Base-by-base conservation (phyloP, 2,888 invertebrate genomes). In the Tetragonula carbonaria region DNA sequence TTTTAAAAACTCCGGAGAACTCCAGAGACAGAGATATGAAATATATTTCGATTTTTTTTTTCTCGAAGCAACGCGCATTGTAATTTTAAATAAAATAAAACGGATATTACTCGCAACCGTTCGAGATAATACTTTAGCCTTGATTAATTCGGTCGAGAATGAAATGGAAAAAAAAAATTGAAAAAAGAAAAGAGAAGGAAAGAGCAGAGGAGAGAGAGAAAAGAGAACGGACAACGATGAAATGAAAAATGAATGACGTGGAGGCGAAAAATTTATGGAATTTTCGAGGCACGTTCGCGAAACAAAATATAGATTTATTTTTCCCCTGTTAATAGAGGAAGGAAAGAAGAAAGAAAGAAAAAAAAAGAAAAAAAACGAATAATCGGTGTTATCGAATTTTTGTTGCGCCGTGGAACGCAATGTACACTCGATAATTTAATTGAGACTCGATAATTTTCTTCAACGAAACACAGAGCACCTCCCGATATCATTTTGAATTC, bases 281-380 rank as follows among this genome's bases (percentile, higher is more conserved):
- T 75, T 77, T 45, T 50, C 80, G 77, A 16, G 70, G 68, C 45
- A 70, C 53, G 68, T n/a, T 70, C 77, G 55, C 21, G 63, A 80
- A 80, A 77, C 70, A 57, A 57, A 80, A 71, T 65, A 77, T 70
- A 80, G 76, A 80, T 80, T 80, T 80, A 80, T 80, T 70, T 70
- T 70, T 28, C 72, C 55, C 3, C 4, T 50, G 78, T 33, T 79
- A 66, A 75, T 79, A 53, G 79, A 53, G 79, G 50, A 68, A 62
- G 38, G 38, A 1, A 38, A 8, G 45, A 8, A 11, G 2, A 8
- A 1, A 1, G 1, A 0, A 38, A 8, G 8, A 3, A 8, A 11
- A 8, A 1, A 1, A 1, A 8, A 6, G 8, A 1, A 45, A 45
- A 67, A 59, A 51, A 57, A 28, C 14, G 51, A 21, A 21, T 78